Evolutionary conservation across 2,113 vertebrate species (phyloP).

Genomic region (Myotis davidii): DNA sequence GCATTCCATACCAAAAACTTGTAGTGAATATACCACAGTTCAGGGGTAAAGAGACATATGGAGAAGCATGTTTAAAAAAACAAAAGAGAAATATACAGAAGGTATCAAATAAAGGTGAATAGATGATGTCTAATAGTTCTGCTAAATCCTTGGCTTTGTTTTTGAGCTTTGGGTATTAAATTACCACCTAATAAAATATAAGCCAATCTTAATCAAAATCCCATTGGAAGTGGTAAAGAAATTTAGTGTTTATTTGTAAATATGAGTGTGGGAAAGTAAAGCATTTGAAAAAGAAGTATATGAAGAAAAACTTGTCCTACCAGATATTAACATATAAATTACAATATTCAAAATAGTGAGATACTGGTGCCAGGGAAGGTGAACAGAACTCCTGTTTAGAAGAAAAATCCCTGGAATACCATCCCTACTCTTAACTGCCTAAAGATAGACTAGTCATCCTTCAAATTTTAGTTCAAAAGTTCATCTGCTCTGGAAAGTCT

Average conservation of each 20-base stretch:
- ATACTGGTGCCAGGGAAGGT: neutral
- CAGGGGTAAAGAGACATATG: neutral
- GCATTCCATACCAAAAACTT: neutral
- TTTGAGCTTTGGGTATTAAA: neutral
- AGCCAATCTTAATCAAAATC: neutral
- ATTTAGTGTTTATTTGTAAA: slow-evolving; percentile 11
- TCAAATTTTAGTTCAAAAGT: neutral
- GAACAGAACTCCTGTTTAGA: neutral
- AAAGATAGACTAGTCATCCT: neutral
- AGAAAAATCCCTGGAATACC: neutral
- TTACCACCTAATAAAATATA: slow-evolving; percentile 6
- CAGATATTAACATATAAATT: slow-evolving; percentile 20
- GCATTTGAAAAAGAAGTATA: neutral
- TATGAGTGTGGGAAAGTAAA: slow-evolving; percentile 3
- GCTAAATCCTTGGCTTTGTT: neutral
- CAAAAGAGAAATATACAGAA: neutral
- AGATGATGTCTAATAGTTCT: neutral
- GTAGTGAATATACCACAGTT: neutral
- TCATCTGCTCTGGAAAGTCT: neutral
- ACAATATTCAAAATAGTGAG: neutral
- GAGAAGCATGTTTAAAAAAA: neutral
- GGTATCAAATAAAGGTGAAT: neutral
- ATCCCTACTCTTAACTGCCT: neutral
- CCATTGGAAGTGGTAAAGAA: neutral
- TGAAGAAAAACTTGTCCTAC: neutral